Conservation (phyloP, 2,797 vertebrate genomes). For the Myotis pilosus region DNA sequence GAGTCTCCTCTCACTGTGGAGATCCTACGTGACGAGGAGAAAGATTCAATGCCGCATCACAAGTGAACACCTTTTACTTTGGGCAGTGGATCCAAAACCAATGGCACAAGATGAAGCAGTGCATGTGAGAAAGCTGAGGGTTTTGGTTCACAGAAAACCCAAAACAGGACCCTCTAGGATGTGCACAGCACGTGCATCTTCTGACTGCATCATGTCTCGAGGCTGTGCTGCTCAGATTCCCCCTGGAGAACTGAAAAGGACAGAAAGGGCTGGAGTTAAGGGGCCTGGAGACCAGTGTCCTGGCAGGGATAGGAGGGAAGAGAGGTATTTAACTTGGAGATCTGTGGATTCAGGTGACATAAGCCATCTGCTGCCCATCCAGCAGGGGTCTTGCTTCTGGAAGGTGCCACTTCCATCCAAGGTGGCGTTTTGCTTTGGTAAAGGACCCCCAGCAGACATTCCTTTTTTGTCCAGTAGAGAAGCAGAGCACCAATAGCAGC, state of each 20-base stretch:
- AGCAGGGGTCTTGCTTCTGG: background rate
- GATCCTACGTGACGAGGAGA: background rate
- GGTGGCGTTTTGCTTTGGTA: background rate
- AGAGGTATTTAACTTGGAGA: background rate
- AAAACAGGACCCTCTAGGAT: background rate
- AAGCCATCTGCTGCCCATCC: background rate
- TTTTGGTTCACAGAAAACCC: background rate
- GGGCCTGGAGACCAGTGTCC: background rate
- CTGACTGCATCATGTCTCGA: background rate
- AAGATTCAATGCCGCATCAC: background rate
- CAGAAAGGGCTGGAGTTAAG: background rate
- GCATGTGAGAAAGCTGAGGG: background rate
- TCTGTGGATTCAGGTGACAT: background rate
- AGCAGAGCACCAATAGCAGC: background rate
- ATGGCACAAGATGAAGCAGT: background rate
- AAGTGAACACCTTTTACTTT: background rate
- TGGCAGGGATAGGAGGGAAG: background rate
- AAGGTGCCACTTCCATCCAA: background rate
- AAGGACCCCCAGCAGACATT: background rate
- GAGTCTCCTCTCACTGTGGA: background rate
- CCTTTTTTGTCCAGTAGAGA: background rate
- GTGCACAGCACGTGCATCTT: background rate
- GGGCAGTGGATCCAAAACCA: background rate
- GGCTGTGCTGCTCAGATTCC: background rate
- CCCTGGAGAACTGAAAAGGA: background rate